Evolutionary conservation across 2,113 vertebrate genomes (phyloP).

Genomic region (Tautogolabrus adspersus): DNA sequence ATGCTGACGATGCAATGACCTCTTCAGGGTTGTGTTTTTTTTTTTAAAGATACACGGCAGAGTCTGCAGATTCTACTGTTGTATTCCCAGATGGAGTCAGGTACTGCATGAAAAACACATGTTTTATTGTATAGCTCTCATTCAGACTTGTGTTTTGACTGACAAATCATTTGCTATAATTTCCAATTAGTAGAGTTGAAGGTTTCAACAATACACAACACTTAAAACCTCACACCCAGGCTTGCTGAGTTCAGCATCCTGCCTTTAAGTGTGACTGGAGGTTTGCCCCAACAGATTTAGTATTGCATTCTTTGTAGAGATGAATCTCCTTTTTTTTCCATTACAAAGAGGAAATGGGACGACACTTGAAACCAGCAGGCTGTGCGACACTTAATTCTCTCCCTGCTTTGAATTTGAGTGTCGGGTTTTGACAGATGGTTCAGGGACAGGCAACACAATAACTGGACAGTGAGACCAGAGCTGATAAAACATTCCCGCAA

Average conservation of each 20-base stretch:
- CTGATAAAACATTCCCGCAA: constrained; percentile 59
- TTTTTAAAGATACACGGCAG: not conserved
- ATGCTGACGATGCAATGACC: constrained; percentile 51
- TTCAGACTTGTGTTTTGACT: constrained; percentile 41
- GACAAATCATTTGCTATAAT: constrained; percentile 30
- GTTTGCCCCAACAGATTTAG: constrained; percentile 35
- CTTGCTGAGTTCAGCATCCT: constrained; percentile 34
- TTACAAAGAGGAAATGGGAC: constrained; percentile 9
- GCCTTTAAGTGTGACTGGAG: constrained; percentile 14
- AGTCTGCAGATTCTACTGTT: constrained; percentile 58
- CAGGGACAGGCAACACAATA: constrained; percentile 33
- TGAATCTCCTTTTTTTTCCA: not conserved
- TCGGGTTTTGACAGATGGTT: constrained; percentile 37
- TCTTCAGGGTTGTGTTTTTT: constrained; percentile 18
- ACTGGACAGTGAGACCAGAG: constrained; percentile 40
- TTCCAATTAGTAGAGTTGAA: constrained; percentile 24
- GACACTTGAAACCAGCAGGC: constrained; percentile 25
- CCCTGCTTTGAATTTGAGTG: constrained; percentile 18
- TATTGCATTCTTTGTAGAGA: constrained; percentile 1
- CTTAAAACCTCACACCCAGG: constrained; percentile 35
- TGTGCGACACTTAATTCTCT: not conserved
- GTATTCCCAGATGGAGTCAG: constrained; percentile 72
- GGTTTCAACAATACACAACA: constrained; percentile 8
- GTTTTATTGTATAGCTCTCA: constrained; percentile 46
- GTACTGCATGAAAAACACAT: constrained; percentile 62